phyloP scores from a whole-genome alignment of 2,113 vertebrate genomes.

The Tautogolabrus adspersus region DNA sequence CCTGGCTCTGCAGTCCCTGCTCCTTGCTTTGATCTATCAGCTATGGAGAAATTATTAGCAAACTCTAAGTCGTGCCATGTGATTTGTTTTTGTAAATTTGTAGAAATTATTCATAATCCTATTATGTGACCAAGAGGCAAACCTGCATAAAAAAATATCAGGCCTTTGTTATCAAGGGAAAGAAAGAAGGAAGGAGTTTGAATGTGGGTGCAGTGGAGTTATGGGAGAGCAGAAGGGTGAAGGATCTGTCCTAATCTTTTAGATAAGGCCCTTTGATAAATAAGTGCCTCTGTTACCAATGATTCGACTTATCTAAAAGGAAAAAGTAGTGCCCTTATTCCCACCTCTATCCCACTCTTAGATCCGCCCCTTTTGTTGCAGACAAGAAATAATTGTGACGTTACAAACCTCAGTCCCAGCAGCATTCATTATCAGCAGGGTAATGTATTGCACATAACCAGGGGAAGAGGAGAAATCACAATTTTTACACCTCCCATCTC shows the following conservation, averaged over 20 bases:
- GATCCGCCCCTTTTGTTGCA: conserved; percentile 86
- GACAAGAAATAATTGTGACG: conserved; percentile 92
- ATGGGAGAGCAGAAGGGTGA: conserved; percentile 90
- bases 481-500: conserved; percentile 94
- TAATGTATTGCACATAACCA: conserved; percentile 90
- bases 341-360: conserved; percentile 79
- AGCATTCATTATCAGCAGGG: conserved; percentile 89
- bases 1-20: conserved; percentile 88
- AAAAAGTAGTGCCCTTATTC: conserved; percentile 85
- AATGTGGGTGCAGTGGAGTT: conserved; percentile 90
- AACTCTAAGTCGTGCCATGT: conserved; percentile 98
- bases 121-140: conserved; percentile 93
- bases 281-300: conserved; percentile 87
- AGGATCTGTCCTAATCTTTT: conserved; percentile 91
- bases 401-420: conserved; percentile 87
- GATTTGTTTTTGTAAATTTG: conserved; percentile 99
- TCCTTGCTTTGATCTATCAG: conserved; percentile 97
- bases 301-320: conserved; percentile 87
- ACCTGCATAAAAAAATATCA: conserved; percentile 94
- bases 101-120: conserved; percentile 99
- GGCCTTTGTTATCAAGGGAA: conserved; percentile 92
- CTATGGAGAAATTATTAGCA: conserved; percentile 99
- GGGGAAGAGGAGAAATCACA: conserved; percentile 89
- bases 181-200: conserved; percentile 89
- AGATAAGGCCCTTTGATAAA: conserved; percentile 89